A percentile compares a stretch with the other conserved stretches of the same genome.
phyloP scores from a whole-genome alignment of 2,888 invertebrate species.

The Chamaedrilus cognettii region DNA sequence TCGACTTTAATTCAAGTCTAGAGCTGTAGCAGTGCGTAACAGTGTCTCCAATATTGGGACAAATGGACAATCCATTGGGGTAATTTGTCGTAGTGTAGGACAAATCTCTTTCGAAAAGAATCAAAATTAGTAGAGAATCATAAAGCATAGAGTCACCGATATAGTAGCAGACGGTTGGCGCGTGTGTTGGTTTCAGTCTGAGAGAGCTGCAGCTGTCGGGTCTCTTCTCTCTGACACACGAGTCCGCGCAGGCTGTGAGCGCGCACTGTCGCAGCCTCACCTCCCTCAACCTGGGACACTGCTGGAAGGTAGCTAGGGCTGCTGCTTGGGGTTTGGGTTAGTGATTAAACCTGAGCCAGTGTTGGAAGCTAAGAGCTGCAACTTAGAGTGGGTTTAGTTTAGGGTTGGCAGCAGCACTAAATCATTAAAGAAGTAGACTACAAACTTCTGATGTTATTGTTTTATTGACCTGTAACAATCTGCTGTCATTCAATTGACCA shows the following conservation, averaged over 20 bases:
- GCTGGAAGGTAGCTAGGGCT: constrained; percentile 48
- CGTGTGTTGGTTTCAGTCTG: constrained; percentile 44
- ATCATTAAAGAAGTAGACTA: too few species aligned
- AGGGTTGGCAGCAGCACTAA: background rate
- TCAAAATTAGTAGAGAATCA: background rate
- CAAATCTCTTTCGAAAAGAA: background rate
- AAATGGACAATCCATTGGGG: too few species aligned
- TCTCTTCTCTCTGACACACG: constrained; percentile 52
- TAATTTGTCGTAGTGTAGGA: too few species aligned
- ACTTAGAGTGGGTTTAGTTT: background rate
- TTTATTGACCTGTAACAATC: too few species aligned
- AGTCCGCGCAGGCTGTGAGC: constrained; percentile 44
- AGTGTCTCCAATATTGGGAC: too few species aligned
- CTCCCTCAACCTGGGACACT: constrained; percentile 53
- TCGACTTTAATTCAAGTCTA: too few species aligned
- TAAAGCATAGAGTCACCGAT: background rate
- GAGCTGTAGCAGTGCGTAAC: too few species aligned
- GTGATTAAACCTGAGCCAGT: background rate
- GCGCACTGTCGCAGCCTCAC: constrained; percentile 47
- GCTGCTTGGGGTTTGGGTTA: too few species aligned
- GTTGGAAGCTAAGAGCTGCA: background rate
- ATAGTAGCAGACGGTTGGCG: background rate
- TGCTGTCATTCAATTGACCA: too few species aligned
- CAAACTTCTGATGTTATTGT: too few species aligned
- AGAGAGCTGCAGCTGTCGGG: constrained; percentile 55